phyloP scores from a whole-genome alignment of 2,888 invertebrate species.

The Griposia aprilina region DNA sequence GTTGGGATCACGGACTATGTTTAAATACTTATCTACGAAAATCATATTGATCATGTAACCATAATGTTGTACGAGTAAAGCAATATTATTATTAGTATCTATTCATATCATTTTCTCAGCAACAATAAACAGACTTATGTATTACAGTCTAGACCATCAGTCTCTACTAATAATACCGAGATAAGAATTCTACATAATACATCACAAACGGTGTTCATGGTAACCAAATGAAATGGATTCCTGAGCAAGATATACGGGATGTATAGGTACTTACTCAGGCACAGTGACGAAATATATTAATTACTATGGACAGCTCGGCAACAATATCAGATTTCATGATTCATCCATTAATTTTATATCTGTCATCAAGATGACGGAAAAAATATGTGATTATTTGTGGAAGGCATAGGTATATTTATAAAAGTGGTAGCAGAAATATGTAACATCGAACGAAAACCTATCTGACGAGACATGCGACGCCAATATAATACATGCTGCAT shows the following conservation, averaged over 20 bases:
- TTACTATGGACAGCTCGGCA: background rate
- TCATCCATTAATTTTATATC: background rate
- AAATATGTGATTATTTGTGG: background rate
- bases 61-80: background rate
- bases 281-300: background rate
- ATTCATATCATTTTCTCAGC: background rate
- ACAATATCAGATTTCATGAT: background rate
- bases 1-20: background rate
- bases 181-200: slow-evolving; percentile 1
- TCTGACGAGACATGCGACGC: too few relatives aligned
- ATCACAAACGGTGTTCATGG: background rate
- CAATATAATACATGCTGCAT: too few relatives aligned
- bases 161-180: background rate
- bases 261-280: background rate
- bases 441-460: background rate
- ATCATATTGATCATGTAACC: background rate
- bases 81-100: background rate
- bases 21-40: too few relatives aligned
- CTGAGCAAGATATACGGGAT: background rate
- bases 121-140: slow-evolving; percentile 1
- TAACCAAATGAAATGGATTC: background rate
- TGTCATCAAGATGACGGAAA: background rate
- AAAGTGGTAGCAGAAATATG: background rate
- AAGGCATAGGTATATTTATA: background rate
- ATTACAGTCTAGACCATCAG: background rate